Evolutionary conservation across 2,797 vertebrate species (phyloP), one percentile per base, ranked within the genome.

Genomic region (Rhinichthys osculus): DNA sequence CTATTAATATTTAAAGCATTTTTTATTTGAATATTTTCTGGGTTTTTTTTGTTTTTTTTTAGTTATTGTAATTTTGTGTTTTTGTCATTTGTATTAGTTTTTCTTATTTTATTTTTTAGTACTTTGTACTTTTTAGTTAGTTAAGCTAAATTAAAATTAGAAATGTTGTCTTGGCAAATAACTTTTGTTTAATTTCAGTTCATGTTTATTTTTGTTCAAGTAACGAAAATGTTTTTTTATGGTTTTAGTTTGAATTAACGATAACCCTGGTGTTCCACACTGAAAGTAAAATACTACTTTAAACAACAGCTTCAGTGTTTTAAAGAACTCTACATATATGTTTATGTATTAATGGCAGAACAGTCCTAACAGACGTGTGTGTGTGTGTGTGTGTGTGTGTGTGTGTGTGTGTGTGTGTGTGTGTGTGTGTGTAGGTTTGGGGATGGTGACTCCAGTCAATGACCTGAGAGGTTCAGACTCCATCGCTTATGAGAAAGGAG

Each of bases 361-460:
- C 42, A 52, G 73, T 7, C 21, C 47, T 30, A 47, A 86, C 3
- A 6, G 2, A 30, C 0, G 10, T 64, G 33, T 54, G 14, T 14
- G 47, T 17, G 14, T 13, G 62, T 70, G 66, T 44, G 42, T 27
- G n/a, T n/a, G n/a, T n/a, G n/a, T n/a, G n/a, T n/a, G n/a, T n/a
- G n/a, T 13, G 35, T 74, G 4, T 40, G 35, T 23, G 17, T 70
- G 47, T 78, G 33, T 9, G 59, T 79, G 33, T 83, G 40, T 83
- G 67, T 76, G 62, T 87, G 57, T 85, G 44, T 54, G 33, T 81
- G 47, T 33, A 99, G 98, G 98, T 93, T 95, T 99, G 89, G 98
- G 98, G 21, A 99, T 99, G 98, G 98, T 99, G 89, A 99, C 98
- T 19, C 98, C 98, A 0, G 98, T 99, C 89, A 99, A 99, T 70